phyloP scores from a whole-genome alignment of 2,888 invertebrate genomes.

The Empis livida region DNA sequence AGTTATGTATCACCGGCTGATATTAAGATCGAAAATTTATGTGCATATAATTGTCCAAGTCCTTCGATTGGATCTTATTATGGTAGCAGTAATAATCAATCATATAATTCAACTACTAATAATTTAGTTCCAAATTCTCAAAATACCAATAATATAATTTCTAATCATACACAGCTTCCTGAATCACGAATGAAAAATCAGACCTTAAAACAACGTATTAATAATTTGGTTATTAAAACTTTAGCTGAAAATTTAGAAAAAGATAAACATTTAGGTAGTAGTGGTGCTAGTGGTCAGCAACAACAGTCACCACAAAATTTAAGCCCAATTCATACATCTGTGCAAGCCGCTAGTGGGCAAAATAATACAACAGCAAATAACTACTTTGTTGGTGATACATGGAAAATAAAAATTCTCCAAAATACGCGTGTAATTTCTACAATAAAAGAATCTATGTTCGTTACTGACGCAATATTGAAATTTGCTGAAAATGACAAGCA shows the following conservation, averaged over 20 bases:
- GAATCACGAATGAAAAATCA: slow-evolving; percentile 42
- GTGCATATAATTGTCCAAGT: slow-evolving; percentile 33
- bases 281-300: slow-evolving; percentile 17
- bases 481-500: slow-evolving; percentile 37
- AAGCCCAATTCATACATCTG: slow-evolving; percentile 25
- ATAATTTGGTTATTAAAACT: slow-evolving; percentile 76
- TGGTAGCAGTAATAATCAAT: slow-evolving; percentile 19
- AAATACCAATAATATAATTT: background rate
- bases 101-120: slow-evolving; percentile 36
- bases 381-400: slow-evolving; percentile 52
- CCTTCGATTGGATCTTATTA: slow-evolving; percentile 49
- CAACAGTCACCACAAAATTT: slow-evolving; percentile 14
- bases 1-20: slow-evolving; percentile 32
- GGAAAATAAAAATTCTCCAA: slow-evolving; percentile 70
- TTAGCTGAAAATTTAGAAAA: slow-evolving; percentile 69
- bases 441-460: slow-evolving; percentile 61
- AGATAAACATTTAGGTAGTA: slow-evolving; percentile 26
- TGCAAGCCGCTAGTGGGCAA: slow-evolving; percentile 16
- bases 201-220: slow-evolving; percentile 76
- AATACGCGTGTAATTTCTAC: slow-evolving; percentile 70
- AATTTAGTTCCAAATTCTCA: slow-evolving; percentile 34
- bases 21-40: slow-evolving; percentile 34
- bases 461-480: slow-evolving; percentile 60
- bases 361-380: slow-evolving; percentile 34
- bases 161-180: slow-evolving; percentile 1